Base-by-base conservation (phyloP, 2,797 vertebrate genomes). In the Spatula clypeata region DNA sequence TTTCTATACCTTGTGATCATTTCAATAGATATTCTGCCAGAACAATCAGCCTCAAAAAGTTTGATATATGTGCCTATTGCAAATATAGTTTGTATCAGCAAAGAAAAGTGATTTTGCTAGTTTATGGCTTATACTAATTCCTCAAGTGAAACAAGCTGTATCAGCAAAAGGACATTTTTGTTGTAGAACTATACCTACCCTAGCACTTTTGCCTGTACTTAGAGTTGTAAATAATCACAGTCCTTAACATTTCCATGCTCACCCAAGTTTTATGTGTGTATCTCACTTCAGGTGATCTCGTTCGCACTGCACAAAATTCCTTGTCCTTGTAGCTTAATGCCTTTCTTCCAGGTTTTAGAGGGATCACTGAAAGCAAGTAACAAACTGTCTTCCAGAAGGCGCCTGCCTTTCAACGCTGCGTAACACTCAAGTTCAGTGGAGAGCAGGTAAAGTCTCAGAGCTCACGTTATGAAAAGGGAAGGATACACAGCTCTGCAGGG, bases 171-270 rank as follows among this genome's bases (percentile, higher is more conserved):
- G 62, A 16, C 12, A 14, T n/a, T 93, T 88, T 76, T 89, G 73
- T 9, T 81, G 64, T 29, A 76, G 40, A 86, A 64, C 11, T 24
- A 31, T n/a, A 88, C 31, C 38, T 79, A 74, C 61, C 34, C 40
- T 26, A 73, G 90, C 85, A 91, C 57, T 88, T 96, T 54, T 36
- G 55, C 60, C 67, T 67, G 21, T 51, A 67, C 8, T 44, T 44
- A 82, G 47, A 65, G 47, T 0, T 86, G 60, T 92, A 95, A 96
- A 97, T 91, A 91, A 95, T 17, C 55, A 80, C 10, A 74, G 66
- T 40, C 66, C 17, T 73, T 76, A 79, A 86, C 82, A 74, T 57
- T 67, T 86, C 55, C 64, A 76, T 4, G 49, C 45, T 73, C 31
- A 72, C 42, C 5, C 9, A 62, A 81, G 53, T 90, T 94, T 81